Evolutionary conservation across 2,797 vertebrate genomes (phyloP), one percentile per base, ranked within the genome.

Genomic region (Centropyge bicolor): DNA sequence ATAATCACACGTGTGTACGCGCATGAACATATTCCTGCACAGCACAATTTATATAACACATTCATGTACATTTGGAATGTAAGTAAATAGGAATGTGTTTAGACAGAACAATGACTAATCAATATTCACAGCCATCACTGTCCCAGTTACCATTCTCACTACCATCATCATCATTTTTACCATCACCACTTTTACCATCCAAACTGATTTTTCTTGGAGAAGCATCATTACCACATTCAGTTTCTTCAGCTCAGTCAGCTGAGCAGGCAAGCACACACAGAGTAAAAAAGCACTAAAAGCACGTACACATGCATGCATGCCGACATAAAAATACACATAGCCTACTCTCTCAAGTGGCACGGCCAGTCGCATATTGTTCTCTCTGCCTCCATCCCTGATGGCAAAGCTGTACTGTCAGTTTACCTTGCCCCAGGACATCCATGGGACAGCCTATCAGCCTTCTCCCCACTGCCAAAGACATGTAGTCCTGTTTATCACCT

Each of bases 371-470:
- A 71, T 83, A 84, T 77, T 81, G 91, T 91, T 94, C 94, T 89
- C 90, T 90, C 88, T 89, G 85, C 87, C 80, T 93, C 79, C 78
- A 82, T 94, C 93, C 90, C 94, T 92, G 90, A 91, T 74, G 92
- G 92, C 89, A 80, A 85, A 90, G 74, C 92, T 93, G 88, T 92
- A 83, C 92, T 90, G 88, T 92, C 92, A 89, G 91, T 96, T 94
- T 95, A 95, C 91, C 94, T 92, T 96, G 96, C 95, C 95, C 91
- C 88, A 95, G 92, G 96, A 96, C 95, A 96, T 95, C 87, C 89
- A 88, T 89, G 85, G 92, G 94, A 96, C 95, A 94, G 92, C 77
- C 91, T 81, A 84, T 93, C 92, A 88, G 86, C 93, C 89, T 86
- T 89, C 92, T 91, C 94, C 92, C 91, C 89, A 88, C 91, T 93